These are phyloP conservation scores for Onychostoma macrolepis DNA, from an alignment of 2,113 vertebrate species.

Conservation along the genomic window DNA sequence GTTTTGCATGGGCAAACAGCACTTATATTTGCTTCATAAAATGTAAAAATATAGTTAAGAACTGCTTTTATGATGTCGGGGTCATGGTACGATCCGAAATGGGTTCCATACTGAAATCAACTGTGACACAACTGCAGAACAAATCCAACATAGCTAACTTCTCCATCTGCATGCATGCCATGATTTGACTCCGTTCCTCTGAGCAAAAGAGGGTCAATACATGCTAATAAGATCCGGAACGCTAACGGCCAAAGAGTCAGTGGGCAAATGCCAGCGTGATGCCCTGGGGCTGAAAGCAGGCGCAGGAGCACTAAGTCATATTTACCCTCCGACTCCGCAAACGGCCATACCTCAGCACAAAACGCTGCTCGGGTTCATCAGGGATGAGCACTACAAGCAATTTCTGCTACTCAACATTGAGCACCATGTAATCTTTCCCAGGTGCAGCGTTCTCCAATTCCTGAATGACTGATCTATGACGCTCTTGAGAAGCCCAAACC, in stretches of 20 bases:
- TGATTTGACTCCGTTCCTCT: neutral
- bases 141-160: neutral
- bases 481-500: neutral
- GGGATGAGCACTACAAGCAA: neutral
- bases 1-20: neutral
- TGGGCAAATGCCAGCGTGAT: constrained; percentile 39
- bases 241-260: constrained; percentile 29
- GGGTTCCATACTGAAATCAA: neutral
- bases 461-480: neutral
- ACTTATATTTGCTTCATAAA: neutral
- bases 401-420: neutral
- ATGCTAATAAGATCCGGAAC: constrained; percentile 45
- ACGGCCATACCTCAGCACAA: neutral
- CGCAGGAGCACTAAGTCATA: constrained; percentile 6
- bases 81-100: neutral
- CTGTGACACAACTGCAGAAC: neutral
- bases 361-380: neutral
- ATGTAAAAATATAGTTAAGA: neutral
- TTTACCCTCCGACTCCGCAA: constrained; percentile 34
- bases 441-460: constrained; percentile 8
- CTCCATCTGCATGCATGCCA: constrained; percentile 34
- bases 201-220: constrained; percentile 33
- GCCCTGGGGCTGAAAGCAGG: constrained; percentile 15
- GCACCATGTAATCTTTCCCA: constrained; percentile 21
- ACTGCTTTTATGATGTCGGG: neutral